phyloP scores from a whole-genome alignment of 2,888 invertebrate species.

The Caenorhabditis panamensis region DNA sequence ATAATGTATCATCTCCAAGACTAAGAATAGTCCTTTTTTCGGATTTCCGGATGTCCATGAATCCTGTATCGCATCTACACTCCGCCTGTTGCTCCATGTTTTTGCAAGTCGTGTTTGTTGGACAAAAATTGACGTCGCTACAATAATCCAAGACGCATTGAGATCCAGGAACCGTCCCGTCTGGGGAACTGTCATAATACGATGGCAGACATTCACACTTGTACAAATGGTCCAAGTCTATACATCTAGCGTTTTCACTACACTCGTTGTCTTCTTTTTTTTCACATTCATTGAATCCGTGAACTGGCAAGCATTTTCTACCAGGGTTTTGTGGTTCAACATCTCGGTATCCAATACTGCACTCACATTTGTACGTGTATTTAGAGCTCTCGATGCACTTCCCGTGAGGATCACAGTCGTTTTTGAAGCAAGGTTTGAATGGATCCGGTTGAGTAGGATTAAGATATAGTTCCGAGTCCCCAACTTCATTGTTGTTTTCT shows the following conservation, averaged over 20 bases:
- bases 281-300: conserved; percentile 81
- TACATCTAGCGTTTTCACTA: conserved; percentile 78
- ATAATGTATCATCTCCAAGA: conserved; percentile 72
- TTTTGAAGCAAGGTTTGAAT: conserved; percentile 81
- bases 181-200: conserved; percentile 78
- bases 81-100: conserved; percentile 92
- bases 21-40: conserved; percentile 76
- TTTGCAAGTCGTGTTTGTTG: conserved; percentile 92
- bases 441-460: conserved; percentile 79
- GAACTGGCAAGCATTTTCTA: conserved; percentile 76
- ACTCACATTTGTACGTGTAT: conserved; percentile 79
- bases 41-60: conserved; percentile 84
- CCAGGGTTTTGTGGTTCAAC: conserved; percentile 79
- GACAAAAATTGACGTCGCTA: conserved; percentile 87
- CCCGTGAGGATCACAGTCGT: conserved; percentile 78
- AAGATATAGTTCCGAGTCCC: conserved; percentile 78
- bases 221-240: conserved; percentile 80
- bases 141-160: conserved; percentile 80
- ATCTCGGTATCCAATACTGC: conserved; percentile 77
- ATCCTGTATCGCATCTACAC: conserved; percentile 93
- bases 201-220: conserved; percentile 80
- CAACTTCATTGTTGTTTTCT: conserved; percentile 79
- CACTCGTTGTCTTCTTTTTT: conserved; percentile 74
- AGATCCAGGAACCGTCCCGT: conserved; percentile 74
- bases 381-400: conserved; percentile 79